Base-by-base conservation (phyloP, 2,113 vertebrate species). In the Phycodurus eques region DNA sequence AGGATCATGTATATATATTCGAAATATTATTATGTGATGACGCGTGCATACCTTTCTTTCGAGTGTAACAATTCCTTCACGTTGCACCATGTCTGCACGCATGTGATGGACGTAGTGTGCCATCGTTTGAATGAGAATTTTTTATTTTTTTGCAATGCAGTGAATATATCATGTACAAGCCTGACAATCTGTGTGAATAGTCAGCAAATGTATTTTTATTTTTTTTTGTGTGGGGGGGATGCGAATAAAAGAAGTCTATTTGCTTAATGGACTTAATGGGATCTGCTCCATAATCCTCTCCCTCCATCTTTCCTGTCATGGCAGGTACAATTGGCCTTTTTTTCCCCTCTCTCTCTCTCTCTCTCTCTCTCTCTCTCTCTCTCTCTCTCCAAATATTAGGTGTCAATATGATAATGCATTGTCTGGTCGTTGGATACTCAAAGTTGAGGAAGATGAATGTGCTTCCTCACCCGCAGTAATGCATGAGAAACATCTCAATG, bases 231-330 rank as follows among this genome's bases (percentile, higher is more conserved):
- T 13, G 8, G 46, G n/a, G 60, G 15, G 60, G 33, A 12, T 43
- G 3, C 53, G 64, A 68, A 27, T 69, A 71, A 68, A 67, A 77
- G 33, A 79, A 66, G 66, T 67, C 79, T 67, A 80, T 57, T 73
- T 73, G 71, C 68, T 71, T 84, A 83, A 88, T 80, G 82, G 78
- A 75, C 61, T 87, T 88, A 87, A 70, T 77, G 73, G 80, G 87
- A 88, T 88, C 75, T 88, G 78, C 76, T 67, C 67, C 63, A 15
- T 88, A 80, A 88, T 88, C 79, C 63, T 79, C 76, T 78, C 14
- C 80, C 82, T 60, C 27, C 27, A 1, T 60, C 57, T 59, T 60
- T 71, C 62, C 64, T 70, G 53, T 2, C 31, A 70, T 42, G 68
- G 59, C 61, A 51, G 53, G 70, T 61, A 20, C 62, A 74, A 61